Evolutionary conservation across 2,888 invertebrate species (phyloP).

Genomic region (Nasonia oneida): DNA sequence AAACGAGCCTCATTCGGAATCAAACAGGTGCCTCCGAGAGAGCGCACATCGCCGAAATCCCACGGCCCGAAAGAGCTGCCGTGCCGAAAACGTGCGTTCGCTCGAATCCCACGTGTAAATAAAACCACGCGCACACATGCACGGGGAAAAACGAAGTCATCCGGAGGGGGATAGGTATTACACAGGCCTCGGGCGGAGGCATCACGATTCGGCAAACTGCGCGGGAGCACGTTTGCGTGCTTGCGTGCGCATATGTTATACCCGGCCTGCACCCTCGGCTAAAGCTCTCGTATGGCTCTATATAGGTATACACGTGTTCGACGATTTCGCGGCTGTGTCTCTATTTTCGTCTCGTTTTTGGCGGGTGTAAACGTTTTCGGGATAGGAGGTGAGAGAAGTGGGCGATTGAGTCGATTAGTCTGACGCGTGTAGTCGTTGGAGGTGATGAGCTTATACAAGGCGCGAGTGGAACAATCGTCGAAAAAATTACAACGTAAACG

Average conservation of each 20-base stretch:
- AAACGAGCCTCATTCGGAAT: neutral
- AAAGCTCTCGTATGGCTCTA: neutral
- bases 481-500: too few species aligned
- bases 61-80: neutral
- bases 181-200: neutral
- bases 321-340: neutral
- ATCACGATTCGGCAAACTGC: neutral
- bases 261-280: neutral
- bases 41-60: conserved; percentile 6
- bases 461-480: too few species aligned
- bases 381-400: neutral
- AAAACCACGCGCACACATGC: neutral
- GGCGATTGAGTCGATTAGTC: neutral
- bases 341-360: neutral
- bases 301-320: neutral
- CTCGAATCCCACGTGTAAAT: conserved; percentile 8
- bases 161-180: neutral
- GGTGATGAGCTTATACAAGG: neutral
- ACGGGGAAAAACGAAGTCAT: neutral
- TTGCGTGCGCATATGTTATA: neutral
- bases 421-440: neutral
- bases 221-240: neutral
- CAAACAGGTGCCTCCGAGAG: neutral
- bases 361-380: neutral
- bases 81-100: neutral